Evolutionary conservation across 2,888 invertebrate species (phyloP).

Genomic region (Litoditis marina): DNA sequence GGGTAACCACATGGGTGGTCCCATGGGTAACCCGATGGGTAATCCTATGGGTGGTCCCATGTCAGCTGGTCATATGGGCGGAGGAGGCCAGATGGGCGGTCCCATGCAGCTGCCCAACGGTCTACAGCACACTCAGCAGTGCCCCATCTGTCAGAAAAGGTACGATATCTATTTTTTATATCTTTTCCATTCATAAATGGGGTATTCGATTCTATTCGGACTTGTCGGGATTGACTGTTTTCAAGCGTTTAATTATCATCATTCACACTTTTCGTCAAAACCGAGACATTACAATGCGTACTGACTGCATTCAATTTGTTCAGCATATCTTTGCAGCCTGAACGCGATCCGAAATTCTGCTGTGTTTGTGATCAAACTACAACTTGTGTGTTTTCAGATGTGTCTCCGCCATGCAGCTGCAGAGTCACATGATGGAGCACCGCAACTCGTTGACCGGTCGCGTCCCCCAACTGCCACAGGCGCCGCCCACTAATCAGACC

Average conservation of each 20-base stretch:
- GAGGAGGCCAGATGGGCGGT: too few relatives aligned
- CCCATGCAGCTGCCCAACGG: conserved; percentile 8
- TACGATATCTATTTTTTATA: conserved; percentile 10
- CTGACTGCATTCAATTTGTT: too few relatives aligned
- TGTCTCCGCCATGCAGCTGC: conserved; percentile 43
- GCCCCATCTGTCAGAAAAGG: conserved; percentile 85
- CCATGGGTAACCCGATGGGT: conserved; percentile 8
- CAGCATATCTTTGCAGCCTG: too few relatives aligned
- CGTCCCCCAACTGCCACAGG: conserved; percentile 7
- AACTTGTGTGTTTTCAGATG: conserved; percentile 23
- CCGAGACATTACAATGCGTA: too few relatives aligned
- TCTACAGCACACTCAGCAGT: conserved; percentile 72
- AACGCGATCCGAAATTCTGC: too few relatives aligned
- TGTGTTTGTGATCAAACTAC: too few relatives aligned
- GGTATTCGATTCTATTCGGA: too few relatives aligned
- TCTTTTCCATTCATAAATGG: background rate
- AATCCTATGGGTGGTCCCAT: conserved; percentile 12
- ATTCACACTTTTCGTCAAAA: too few relatives aligned
- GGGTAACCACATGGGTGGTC: too few relatives aligned
- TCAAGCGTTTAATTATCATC: too few relatives aligned
- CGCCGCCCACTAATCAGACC: too few relatives aligned
- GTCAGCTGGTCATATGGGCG: conserved; percentile 13
- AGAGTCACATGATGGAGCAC: conserved; percentile 53
- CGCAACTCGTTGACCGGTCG: conserved; percentile 21
- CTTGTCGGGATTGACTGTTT: too few relatives aligned